Evolutionary conservation across 2,113 vertebrate genomes (phyloP).

Genomic region (Phyllopteryx taeniolatus): DNA sequence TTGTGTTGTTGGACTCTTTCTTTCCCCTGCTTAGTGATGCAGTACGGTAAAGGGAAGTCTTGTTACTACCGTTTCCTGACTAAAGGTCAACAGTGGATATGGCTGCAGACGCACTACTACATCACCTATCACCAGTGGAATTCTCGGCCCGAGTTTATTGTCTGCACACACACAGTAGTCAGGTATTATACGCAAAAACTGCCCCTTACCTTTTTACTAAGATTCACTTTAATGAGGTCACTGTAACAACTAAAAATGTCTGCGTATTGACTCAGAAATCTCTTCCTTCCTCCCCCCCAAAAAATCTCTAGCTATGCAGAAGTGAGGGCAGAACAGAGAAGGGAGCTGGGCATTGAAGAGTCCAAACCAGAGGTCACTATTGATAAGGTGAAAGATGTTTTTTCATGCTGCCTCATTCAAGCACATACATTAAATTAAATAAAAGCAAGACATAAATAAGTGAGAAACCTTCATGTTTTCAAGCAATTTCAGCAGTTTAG

Average conservation of each 20-base stretch:
- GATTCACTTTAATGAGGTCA: not conserved
- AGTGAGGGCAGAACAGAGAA: slow-evolving; percentile 89
- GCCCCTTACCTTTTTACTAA: not conserved
- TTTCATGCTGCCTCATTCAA: not conserved
- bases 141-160: slow-evolving; percentile 97
- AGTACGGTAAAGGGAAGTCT: slow-evolving; percentile 97
- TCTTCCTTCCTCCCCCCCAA: not conserved
- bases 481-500: not conserved
- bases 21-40: slow-evolving; percentile 83
- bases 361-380: slow-evolving; percentile 81
- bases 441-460: not conserved
- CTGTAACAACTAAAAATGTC: not conserved
- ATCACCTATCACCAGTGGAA: slow-evolving; percentile 99
- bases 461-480: not conserved
- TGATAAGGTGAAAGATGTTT: slow-evolving; percentile 82
- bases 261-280: not conserved
- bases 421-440: not conserved
- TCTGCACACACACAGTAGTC: slow-evolving; percentile 97
- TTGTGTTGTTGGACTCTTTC: not conserved
- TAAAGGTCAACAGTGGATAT: slow-evolving; percentile 99
- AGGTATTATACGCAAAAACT: slow-evolving; percentile 73
- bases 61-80: slow-evolving; percentile 98
- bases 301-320: slow-evolving; percentile 85
- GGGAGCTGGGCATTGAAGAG: slow-evolving; percentile 92
- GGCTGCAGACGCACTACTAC: slow-evolving; percentile 98